A percentile compares a stretch with the other conserved stretches of the same genome.
Conservation (phyloP, 2,113 vertebrate genomes). For the Mus pahari region DNA sequence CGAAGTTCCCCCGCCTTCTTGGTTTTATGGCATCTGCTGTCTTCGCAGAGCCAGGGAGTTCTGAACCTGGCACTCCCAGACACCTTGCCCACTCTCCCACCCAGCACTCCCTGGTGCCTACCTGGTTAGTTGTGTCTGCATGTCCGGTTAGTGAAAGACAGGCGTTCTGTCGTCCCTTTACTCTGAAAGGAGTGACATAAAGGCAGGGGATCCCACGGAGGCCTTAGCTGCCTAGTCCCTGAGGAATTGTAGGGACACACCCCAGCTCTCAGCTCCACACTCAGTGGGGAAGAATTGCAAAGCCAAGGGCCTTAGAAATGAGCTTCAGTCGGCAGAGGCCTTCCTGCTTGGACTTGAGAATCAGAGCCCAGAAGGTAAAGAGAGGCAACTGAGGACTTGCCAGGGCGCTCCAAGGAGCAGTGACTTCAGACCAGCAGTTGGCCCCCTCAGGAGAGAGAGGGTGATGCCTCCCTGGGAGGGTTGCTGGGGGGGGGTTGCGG, state of each 20-base stretch:
- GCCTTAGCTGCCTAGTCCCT: not conserved
- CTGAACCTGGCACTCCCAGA: not conserved
- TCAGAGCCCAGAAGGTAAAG: not conserved
- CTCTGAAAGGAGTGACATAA: not conserved
- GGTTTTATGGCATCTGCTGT: not conserved
- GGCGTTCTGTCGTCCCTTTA: not conserved
- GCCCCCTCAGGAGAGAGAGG: not conserved
- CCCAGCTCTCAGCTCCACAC: not conserved
- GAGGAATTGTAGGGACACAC: not conserved
- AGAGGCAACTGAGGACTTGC: not conserved
- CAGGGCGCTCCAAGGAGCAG: not conserved
- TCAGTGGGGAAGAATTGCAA: too few relatives aligned
- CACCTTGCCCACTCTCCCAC: not conserved
- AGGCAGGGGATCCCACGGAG: not conserved
- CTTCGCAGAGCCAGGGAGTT: not conserved
- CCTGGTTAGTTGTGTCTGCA: not conserved
- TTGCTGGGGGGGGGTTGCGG: too few relatives aligned
- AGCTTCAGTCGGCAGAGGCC: rapidly evolving
- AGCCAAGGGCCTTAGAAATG: not conserved
- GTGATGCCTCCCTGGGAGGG: not conserved
- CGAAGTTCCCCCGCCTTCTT: too few relatives aligned
- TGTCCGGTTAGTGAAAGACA: not conserved
- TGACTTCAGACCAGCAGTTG: not conserved
- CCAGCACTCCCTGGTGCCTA: not conserved
- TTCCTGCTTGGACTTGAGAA: rapidly evolving